These are phyloP conservation scores for Lonchura striata DNA, from an alignment of 2,113 vertebrate genomes.

Conservation along the genomic window DNA sequence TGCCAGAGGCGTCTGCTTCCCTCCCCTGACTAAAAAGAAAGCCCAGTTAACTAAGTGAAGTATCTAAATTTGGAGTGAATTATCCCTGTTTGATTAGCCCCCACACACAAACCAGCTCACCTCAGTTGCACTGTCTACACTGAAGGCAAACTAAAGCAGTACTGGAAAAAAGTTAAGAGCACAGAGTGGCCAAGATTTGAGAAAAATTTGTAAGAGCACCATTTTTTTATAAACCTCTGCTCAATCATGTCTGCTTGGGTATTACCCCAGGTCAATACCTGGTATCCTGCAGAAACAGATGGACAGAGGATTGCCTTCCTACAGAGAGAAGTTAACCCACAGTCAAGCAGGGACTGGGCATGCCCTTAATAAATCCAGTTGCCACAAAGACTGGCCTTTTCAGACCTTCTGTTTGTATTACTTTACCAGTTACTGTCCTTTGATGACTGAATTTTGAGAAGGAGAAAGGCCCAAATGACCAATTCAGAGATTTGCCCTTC, in stretches of 20 bases:
- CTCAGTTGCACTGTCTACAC: fast-evolving
- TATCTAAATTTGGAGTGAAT: neutral
- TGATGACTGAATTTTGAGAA: neutral
- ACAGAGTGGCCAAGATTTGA: neutral
- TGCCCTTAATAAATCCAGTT: neutral
- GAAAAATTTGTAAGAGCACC: neutral
- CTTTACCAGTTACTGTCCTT: neutral
- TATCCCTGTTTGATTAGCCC: neutral
- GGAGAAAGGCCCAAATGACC: neutral
- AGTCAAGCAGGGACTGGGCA: neutral
- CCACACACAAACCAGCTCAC: neutral
- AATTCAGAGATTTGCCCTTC: neutral
- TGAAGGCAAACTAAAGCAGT: neutral
- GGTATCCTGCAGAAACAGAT: neutral
- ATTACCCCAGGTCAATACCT: neutral
- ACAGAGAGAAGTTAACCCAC: neutral
- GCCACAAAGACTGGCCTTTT: neutral
- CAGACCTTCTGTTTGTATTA: neutral
- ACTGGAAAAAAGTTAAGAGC: neutral
- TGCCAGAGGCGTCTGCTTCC: neutral
- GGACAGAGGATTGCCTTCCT: neutral
- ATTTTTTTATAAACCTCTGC: neutral
- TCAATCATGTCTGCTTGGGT: neutral
- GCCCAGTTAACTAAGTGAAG: neutral
- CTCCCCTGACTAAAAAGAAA: neutral